Conservation (phyloP, 2,113 vertebrate species). For the Ochotona curzoniae region DNA sequence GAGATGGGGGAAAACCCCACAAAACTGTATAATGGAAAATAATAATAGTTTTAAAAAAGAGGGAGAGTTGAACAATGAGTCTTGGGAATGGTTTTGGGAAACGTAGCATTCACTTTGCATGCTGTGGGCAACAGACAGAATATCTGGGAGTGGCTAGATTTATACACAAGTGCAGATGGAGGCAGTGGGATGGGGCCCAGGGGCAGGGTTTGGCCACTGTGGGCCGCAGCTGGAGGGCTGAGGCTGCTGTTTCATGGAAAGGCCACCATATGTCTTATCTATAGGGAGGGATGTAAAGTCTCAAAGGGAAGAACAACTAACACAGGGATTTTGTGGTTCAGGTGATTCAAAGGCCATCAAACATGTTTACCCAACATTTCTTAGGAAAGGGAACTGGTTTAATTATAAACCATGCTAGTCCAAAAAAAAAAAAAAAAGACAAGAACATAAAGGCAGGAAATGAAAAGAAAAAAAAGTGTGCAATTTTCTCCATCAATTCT, state of each 20-base stretch:
- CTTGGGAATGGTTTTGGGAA: neutral
- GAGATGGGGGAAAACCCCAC: too few species aligned
- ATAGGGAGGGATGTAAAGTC: neutral
- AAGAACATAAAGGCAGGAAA: neutral
- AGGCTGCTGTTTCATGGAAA: neutral
- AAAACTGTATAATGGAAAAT: too few species aligned
- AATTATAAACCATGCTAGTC: neutral
- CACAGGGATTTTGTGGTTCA: neutral
- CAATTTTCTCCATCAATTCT: neutral
- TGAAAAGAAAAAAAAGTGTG: neutral
- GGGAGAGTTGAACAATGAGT: neutral
- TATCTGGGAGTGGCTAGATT: neutral
- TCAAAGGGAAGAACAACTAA: neutral
- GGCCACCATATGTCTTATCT: neutral
- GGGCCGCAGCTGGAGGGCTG: neutral
- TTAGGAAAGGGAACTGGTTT: neutral
- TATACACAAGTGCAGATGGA: neutral
- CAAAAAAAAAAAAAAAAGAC: too few species aligned
- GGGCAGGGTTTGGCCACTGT: too few species aligned
- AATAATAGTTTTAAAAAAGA: too few species aligned
- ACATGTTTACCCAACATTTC: neutral
- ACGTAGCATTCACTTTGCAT: neutral
- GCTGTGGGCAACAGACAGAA: neutral
- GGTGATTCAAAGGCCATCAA: neutral
- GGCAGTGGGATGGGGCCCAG: neutral